Evolutionary conservation across 1,140 invertebrate genomes (phyloP), one percentile per base, ranked within the genome.

Genomic region (Drosophila mauritiana): DNA sequence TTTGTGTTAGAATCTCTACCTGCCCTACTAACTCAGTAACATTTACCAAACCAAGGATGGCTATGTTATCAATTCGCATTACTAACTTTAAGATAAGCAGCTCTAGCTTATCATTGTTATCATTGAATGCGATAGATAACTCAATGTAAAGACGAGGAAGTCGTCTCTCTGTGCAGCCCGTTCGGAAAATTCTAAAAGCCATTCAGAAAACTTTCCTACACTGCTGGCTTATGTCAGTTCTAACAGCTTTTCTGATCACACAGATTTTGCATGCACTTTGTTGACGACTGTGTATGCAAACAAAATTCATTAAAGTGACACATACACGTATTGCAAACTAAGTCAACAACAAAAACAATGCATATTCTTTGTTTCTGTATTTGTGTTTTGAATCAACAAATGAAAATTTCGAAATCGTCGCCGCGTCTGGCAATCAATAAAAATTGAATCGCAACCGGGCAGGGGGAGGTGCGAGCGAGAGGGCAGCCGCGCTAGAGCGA

Each of bases 371-470:
- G 70, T 43, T 52, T 55, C 36, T 63, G 55, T 51, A 39, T 64
- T 37, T 54, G 49, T 42, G 40, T 67, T 68, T 54, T 20, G 37
- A 75, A 75, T 75, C 73, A 75, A 76, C 73, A 77, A 77, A 77
- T 77, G 61, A 73, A 74, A 62, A 74, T 78, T 73, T 73, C 58
- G 10, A 62, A 82, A 79, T 75, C 64, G 74, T 74, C 80, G 69
- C 70, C 63, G 62, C 37, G 79, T 83, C 80, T 84, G 69, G 64
- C 80, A 70, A 62, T 69, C 59, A 73, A 80, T 77, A 72, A 75
- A 72, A 67, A 74, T 59, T 39, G 43, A 76, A 73, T 49, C 43
- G 31, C 59, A 51, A 15, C n/a, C 25, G 25, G 8, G 22, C 3
- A 15, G 45, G 25, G 70, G 48, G 22, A 13, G 57, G 31, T 15